A percentile compares a stretch with the other conserved stretches of the same genome.
Evolutionary conservation across 2,113 vertebrate genomes (phyloP).

Genomic region (Hypomesus transpacificus): DNA sequence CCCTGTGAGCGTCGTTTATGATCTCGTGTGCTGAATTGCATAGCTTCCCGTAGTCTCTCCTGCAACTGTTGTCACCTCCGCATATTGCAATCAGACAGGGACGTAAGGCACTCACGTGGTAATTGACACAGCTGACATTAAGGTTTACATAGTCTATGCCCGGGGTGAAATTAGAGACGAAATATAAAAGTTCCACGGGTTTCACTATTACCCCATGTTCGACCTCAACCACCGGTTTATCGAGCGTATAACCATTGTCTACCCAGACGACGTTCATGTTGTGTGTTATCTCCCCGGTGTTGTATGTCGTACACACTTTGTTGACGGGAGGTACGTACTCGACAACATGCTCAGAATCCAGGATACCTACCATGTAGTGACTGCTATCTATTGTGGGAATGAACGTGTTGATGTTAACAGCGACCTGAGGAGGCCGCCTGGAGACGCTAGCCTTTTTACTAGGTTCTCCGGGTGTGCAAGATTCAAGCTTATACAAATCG

Average conservation of each 20-base stretch:
- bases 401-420: not conserved
- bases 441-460: not conserved
- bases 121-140: not conserved
- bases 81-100: constrained; percentile 6
- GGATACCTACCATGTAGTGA: not conserved
- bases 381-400: not conserved
- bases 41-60: not conserved
- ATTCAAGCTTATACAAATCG: not conserved
- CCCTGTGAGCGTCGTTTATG: constrained; percentile 1
- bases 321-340: not conserved
- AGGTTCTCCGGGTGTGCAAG: not conserved
- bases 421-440: not conserved
- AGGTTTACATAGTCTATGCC: not conserved
- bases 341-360: not conserved
- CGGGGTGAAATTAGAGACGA: not conserved
- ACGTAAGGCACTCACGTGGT: not conserved
- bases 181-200: not conserved
- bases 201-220: not conserved
- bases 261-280: not conserved
- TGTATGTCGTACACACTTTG: not conserved
- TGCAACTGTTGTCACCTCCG: constrained; percentile 1
- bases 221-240: not conserved
- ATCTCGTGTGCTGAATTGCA: constrained; percentile 1
- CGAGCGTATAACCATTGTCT: not conserved
- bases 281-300: not conserved